These are phyloP conservation scores for Catharus bicknelli DNA, from an alignment of 2,113 vertebrate species.

Conservation along the genomic window DNA sequence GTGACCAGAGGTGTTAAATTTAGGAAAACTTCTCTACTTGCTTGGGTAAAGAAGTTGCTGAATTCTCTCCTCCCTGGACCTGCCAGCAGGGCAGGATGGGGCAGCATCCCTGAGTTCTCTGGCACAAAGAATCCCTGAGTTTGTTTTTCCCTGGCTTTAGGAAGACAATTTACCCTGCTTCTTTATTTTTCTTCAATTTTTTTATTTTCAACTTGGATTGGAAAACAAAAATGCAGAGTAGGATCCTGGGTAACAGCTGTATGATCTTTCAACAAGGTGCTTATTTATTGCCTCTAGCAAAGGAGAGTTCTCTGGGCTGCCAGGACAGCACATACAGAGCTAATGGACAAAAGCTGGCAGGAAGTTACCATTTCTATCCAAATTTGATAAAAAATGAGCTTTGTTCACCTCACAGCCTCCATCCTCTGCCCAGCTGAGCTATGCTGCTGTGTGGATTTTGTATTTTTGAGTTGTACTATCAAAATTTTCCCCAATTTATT, in stretches of 20 bases:
- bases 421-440: background rate
- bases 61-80: background rate
- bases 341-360: background rate
- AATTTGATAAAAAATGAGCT: background rate
- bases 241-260: conserved; percentile 4
- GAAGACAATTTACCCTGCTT: background rate
- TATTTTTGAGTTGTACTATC: background rate
- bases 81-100: background rate
- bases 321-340: background rate
- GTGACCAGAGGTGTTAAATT: background rate
- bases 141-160: background rate
- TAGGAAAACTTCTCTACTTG: background rate
- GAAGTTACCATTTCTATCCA: background rate
- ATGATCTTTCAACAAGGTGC: background rate
- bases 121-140: background rate
- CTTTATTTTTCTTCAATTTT: no score
- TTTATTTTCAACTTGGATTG: background rate
- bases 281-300: background rate
- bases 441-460: background rate
- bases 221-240: background rate
- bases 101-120: background rate
- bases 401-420: background rate
- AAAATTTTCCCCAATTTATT: background rate
- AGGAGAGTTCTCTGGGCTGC: background rate
- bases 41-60: background rate